Conservation (phyloP, 2,113 vertebrate species). For the Calyptommatus sinebrachiatus region DNA sequence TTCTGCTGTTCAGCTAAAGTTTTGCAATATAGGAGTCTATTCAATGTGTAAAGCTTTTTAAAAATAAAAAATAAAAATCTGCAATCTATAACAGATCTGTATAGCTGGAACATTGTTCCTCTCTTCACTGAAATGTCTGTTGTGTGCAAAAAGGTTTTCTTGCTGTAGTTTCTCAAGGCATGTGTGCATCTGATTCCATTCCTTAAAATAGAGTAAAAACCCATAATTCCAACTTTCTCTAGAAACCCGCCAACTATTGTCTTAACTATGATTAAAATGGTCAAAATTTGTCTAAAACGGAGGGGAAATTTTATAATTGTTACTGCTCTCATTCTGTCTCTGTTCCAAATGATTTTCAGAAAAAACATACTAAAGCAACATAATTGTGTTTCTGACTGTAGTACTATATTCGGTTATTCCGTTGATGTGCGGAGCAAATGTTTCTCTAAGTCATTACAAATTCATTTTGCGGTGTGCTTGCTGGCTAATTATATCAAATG, state of each 20-base stretch:
- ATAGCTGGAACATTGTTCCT: background rate
- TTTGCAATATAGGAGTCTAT: background rate
- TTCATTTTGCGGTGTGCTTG: conserved; percentile 21
- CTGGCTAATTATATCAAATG: background rate
- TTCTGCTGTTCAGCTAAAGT: background rate
- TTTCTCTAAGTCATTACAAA: conserved; percentile 16
- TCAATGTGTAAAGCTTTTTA: background rate
- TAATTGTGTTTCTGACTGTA: background rate
- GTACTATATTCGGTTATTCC: background rate
- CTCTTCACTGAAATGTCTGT: background rate
- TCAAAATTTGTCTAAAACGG: conserved; percentile 3
- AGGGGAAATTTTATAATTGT: background rate
- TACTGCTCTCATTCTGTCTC: no score
- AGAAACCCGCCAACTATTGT: no score
- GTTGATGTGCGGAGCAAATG: background rate
- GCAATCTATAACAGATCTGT: background rate
- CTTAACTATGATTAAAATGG: background rate
- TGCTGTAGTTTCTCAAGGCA: background rate
- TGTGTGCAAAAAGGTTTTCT: background rate
- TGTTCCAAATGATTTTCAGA: background rate
- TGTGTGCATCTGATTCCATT: background rate
- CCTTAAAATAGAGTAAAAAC: no score
- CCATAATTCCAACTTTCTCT: no score
- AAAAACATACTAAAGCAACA: background rate
- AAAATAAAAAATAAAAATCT: background rate